Base-by-base conservation (phyloP, 1,140 invertebrate genomes). In the Caenorhabditis tropicalis region DNA sequence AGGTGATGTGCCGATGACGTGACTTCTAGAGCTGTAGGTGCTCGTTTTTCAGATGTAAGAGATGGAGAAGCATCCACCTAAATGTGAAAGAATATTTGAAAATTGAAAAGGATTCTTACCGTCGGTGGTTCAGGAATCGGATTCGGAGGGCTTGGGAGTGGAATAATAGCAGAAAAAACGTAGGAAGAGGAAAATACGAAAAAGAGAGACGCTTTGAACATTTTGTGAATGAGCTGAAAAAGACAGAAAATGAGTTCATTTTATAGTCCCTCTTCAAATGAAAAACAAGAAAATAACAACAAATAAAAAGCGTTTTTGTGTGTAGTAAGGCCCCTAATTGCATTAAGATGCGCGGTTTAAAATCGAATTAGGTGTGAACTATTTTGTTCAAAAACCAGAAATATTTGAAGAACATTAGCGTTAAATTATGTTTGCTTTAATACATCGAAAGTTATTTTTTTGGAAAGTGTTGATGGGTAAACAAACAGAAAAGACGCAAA, bases 1-100 rank as follows among this genome's bases (percentile, higher is more conserved):
- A 74, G 65, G 65, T 39, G 65, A 74, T 74, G 36, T 46, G 65
- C 33, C 10, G 65, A 74, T 74, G 65, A 74, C 36, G 65, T 43
- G 36, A 74, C n/a, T 10, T 74, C 65, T 4, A 43, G 21, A 24
- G 65, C 21, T 24, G n/a, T 31, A 19, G 65, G 58, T 9, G 12
- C 16, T 43, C 29, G 36, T 7, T 74, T 74, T 74, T 74, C 65
- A 74, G 36, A 74, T 21, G 33, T 74, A 7, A 74, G 29, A 0
- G 65, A 74, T 46, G 65, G 36, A 27, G 36, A 74, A 12, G 16
- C 21, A 31, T 74, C 36, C 3, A 74, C 65, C 65, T 74, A 36
- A 46, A 33, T 4, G 58, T n/a, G 9, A 2, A 27, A 0, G 7
- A 9, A 2, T 10, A 27, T 56, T 56, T 51, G 15, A 36, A 36